Conservation (phyloP, 2,113 vertebrate species). For the Sapajus apella region DNA sequence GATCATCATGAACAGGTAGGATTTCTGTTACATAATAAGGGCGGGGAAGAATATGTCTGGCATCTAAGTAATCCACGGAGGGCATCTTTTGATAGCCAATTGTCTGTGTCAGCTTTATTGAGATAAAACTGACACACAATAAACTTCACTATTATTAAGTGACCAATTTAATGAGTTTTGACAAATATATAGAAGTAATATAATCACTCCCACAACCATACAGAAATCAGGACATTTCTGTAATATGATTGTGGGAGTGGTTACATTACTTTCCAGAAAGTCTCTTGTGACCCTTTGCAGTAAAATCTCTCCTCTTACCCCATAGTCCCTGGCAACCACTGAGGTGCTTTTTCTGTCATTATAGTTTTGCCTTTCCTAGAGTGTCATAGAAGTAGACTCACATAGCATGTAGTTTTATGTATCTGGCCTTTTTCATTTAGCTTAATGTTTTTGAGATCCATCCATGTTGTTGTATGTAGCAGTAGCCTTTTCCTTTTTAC, state of each 20-base stretch:
- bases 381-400: not conserved
- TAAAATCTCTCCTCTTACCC: not conserved
- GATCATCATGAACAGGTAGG: not conserved
- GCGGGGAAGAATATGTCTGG: not conserved
- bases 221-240: not conserved
- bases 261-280: not conserved
- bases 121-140: not conserved
- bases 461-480: not conserved
- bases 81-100: not conserved
- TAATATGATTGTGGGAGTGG: too few species aligned
- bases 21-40: not conserved
- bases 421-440: not conserved
- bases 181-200: not conserved
- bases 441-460: not conserved
- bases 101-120: not conserved
- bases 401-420: too few species aligned
- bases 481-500: not conserved
- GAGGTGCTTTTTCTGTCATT: not conserved
- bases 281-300: not conserved
- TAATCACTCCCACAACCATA: not conserved
- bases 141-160: not conserved
- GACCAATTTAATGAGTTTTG: not conserved
- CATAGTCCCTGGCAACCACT: not conserved
- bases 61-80: not conserved
- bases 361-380: not conserved